Conservation (phyloP, 1,140 invertebrate species). For the Branchinecta lindahli region DNA sequence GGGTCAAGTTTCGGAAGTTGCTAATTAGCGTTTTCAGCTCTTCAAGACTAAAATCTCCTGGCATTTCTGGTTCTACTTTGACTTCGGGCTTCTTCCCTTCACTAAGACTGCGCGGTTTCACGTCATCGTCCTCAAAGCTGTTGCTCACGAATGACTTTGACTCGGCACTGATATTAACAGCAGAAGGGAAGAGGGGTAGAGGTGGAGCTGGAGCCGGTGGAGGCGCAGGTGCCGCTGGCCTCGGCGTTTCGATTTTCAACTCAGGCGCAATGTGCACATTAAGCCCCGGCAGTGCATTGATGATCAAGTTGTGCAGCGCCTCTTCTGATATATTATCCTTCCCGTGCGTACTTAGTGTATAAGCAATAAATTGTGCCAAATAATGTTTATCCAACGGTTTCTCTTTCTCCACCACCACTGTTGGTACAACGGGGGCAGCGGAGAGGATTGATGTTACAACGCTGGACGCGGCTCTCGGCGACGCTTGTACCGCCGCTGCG, state of each 20-base stretch:
- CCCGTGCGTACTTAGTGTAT: not conserved
- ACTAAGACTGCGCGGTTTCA: not conserved
- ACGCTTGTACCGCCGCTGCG: not conserved
- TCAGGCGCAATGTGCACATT: not conserved
- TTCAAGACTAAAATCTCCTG: constrained; percentile 53
- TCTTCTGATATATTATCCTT: not conserved
- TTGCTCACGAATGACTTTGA: not conserved
- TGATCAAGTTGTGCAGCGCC: not conserved
- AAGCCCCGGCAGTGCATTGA: not conserved
- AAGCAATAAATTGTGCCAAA: not conserved
- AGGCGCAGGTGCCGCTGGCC: not conserved
- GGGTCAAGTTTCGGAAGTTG: constrained; percentile 57
- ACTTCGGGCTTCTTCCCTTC: constrained; percentile 15
- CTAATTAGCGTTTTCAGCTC: constrained; percentile 55
- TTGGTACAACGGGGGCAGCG: not conserved
- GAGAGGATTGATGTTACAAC: not conserved
- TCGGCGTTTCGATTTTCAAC: too few relatives aligned
- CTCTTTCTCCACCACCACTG: not conserved
- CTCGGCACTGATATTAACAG: not conserved
- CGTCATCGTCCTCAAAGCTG: constrained; percentile 10
- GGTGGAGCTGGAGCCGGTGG: not conserved
- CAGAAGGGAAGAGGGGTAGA: not conserved
- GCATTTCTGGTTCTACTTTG: constrained; percentile 26
- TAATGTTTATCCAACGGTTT: not conserved
- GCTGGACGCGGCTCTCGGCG: not conserved